These are phyloP conservation scores for Vimba vimba DNA, from an alignment of 2,113 vertebrate genomes.

Conservation along the genomic window DNA sequence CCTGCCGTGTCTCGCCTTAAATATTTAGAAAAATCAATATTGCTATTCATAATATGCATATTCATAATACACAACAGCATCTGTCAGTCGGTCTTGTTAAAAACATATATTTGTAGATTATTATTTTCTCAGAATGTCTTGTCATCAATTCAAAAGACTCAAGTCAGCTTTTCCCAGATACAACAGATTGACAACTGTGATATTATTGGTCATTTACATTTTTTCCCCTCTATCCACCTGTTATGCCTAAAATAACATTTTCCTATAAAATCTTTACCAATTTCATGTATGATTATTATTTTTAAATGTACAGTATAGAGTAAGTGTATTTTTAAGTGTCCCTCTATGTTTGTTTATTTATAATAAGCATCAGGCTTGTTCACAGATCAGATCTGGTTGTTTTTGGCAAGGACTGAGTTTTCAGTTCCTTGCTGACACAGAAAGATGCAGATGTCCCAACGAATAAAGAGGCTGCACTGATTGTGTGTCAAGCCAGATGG, in stretches of 20 bases:
- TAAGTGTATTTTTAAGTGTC: too few species aligned
- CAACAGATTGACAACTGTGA: neutral
- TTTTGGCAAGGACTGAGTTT: neutral
- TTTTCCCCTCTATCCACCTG: neutral
- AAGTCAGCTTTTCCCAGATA: neutral
- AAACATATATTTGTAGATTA: neutral
- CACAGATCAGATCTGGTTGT: neutral
- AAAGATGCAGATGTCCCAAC: slow-evolving; percentile 18
- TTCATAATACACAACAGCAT: too few species aligned
- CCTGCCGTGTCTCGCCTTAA: too few species aligned
- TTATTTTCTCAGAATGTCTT: neutral
- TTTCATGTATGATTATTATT: too few species aligned
- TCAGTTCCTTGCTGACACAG: neutral
- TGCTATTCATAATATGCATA: too few species aligned
- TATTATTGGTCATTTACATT: neutral
- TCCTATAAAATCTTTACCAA: too few species aligned
- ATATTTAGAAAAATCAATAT: too few species aligned
- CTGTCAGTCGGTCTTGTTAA: too few species aligned
- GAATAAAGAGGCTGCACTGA: slow-evolving; percentile 6
- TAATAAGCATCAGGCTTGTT: neutral
- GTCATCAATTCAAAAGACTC: neutral
- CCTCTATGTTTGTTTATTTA: neutral
- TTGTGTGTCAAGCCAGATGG: slow-evolving; percentile 37
- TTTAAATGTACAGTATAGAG: too few species aligned
- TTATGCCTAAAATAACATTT: neutral